Evolutionary conservation across 53 echinoderm and acorn worm species (phyloP), one percentile per base, ranked within the genome.

Genomic region (Apostichopus leukothele): DNA sequence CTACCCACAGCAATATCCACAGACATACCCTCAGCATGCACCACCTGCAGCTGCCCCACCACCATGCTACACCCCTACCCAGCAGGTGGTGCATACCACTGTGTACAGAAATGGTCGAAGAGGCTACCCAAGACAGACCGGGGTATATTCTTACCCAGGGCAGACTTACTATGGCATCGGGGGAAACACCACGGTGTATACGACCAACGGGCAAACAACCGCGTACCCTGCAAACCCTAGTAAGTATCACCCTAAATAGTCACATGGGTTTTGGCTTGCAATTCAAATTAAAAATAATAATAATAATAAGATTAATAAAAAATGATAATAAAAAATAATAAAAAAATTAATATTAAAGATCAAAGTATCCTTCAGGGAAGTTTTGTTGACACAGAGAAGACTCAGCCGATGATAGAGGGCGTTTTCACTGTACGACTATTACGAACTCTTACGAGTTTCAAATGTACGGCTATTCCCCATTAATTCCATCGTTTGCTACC

Each of bases 91-190:
- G 0, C 39, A 84, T 21, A 88, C 74, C 50, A 76, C 86, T 0
- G 71, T 16, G 5, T 55, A 77, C 9, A 26, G 71, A 23, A 6
- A 74, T 25, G 13, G 20, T 54, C 16, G 52, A 54, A 25, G 61
- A 7, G 52, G 60, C 18, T 94, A 94, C 90, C 94, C 94, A 5
- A 90, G 89, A 1, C 94, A 94, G 94, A 92, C 89, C 73, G 91
- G 91, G 1, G 90, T 92, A 18, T 94, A 94, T 52, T 53, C 92
- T 23, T 94, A 94, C 88, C 94, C 92, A 16, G 94, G 94, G 5
- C 94, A 94, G 86, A 86, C 88, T 1, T 84, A 84, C 14, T 84
- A 59, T 60, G 84, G 84, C 52, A 22, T 57, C 11, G 60, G 60
- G 4, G 71, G 73, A 5, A 84, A 20, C 84, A 84, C 84, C 57